phyloP scores from a whole-genome alignment of 2,797 vertebrate species.

The Lacerta bilineata region DNA sequence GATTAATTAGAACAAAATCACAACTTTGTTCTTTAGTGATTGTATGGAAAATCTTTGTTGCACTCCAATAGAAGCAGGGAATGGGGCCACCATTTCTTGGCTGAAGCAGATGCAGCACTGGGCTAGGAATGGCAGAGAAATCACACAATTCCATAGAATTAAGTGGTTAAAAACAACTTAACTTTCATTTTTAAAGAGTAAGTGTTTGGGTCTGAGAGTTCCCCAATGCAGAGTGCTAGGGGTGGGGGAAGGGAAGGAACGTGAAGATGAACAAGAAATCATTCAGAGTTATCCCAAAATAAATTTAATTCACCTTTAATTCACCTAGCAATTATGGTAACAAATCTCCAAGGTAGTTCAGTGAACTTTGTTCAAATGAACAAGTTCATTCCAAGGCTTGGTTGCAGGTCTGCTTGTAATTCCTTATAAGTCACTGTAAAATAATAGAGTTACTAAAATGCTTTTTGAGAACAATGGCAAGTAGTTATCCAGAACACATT shows the following conservation, averaged over 20 bases:
- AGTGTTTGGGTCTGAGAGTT: no score
- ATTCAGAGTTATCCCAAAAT: no score
- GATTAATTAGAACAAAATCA: not conserved
- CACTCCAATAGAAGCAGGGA: not conserved
- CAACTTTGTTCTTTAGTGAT: not conserved
- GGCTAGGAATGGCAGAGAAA: not conserved
- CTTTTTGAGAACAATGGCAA: not conserved
- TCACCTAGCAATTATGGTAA: no score
- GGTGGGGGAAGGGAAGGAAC: no score
- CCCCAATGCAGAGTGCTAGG: no score
- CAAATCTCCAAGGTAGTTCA: no score
- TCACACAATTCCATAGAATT: not conserved
- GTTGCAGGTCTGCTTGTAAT: not conserved
- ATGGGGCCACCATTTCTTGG: not conserved
- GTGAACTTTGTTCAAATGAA: no score
- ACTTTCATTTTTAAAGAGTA: no score
- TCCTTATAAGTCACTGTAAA: not conserved
- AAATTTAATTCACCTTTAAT: no score
- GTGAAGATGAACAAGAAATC: no score
- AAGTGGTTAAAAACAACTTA: not conserved
- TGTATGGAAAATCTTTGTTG: not conserved
- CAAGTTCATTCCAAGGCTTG: not conserved
- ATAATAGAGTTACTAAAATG: not conserved
- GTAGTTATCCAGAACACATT: conserved; percentile 8
- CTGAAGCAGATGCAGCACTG: not conserved